A percentile compares a stretch with the other conserved stretches of the same genome.
phyloP scores from a whole-genome alignment of 1,140 invertebrate species.

The Calosoma granatense region DNA sequence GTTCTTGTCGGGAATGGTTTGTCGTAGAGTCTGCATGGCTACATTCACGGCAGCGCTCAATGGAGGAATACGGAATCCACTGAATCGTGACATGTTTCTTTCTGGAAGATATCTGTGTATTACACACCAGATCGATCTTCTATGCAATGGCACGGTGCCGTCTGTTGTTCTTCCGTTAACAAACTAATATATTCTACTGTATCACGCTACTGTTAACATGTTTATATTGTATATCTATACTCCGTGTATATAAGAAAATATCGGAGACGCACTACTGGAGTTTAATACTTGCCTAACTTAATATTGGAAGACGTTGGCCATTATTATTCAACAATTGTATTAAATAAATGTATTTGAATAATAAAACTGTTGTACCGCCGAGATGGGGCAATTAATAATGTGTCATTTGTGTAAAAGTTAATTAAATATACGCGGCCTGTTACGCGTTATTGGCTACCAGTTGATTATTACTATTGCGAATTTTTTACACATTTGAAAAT shows the following conservation, averaged over 20 bases:
- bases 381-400: conserved; percentile 18
- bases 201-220: background rate
- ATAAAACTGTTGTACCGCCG: conserved; percentile 21
- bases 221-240: background rate
- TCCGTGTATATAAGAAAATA: too few species aligned
- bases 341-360: background rate
- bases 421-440: conserved; percentile 11
- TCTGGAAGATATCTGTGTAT: background rate
- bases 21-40: conserved; percentile 66
- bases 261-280: too few species aligned
- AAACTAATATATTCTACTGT: background rate
- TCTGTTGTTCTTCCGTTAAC: too few species aligned
- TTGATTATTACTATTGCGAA: conserved; percentile 4
- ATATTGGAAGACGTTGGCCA: background rate
- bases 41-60: conserved; percentile 64
- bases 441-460: conserved; percentile 15
- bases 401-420: background rate
- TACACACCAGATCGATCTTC: background rate
- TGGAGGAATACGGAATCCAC: conserved; percentile 54
- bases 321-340: background rate
- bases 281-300: too few species aligned
- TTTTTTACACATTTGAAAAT: conserved; percentile 5
- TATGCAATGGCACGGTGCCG: too few species aligned
- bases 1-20: conserved; percentile 59
- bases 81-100: conserved; percentile 44